Percentiles rank a stretch among this genome's conserved stretches.
These are phyloP conservation scores for Rhinella marina DNA, from an alignment of 2,797 vertebrate genomes.

Conservation along the genomic window DNA sequence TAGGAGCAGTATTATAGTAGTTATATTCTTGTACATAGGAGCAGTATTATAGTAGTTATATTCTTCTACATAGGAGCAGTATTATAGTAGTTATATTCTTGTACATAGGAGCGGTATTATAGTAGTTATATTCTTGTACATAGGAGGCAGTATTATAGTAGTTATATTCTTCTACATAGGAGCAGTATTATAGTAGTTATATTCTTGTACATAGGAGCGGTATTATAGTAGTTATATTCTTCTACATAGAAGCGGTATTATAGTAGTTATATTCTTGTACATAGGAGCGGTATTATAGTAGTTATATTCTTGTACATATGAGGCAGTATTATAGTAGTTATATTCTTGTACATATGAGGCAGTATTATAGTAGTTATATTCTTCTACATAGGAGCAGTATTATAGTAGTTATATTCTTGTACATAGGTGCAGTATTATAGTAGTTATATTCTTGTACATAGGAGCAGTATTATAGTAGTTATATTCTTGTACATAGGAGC, in stretches of 20 bases:
- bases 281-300: not conserved
- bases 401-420: conserved; percentile 6
- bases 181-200: conserved; percentile 1
- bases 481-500: not conserved
- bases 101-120: not conserved
- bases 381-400: not conserved
- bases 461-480: conserved; percentile 16
- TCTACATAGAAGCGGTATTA: not conserved
- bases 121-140: not conserved
- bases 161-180: conserved; percentile 3
- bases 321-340: not conserved
- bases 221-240: not conserved
- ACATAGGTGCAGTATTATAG: not conserved
- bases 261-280: conserved; percentile 3
- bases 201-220: not conserved
- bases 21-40: conserved; percentile 4
- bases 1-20: conserved; percentile 7
- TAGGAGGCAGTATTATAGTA: not conserved
- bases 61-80: not conserved
- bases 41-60: conserved; percentile 2
- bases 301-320: conserved; percentile 2
- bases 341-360: not conserved
- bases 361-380: conserved; percentile 8
- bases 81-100: conserved; percentile 5
- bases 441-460: conserved; percentile 18